Evolutionary conservation across 64 coral and sea anemone genomes (phyloP), one percentile per base, ranked within the genome.

Genomic region (Anthopleura sola): DNA sequence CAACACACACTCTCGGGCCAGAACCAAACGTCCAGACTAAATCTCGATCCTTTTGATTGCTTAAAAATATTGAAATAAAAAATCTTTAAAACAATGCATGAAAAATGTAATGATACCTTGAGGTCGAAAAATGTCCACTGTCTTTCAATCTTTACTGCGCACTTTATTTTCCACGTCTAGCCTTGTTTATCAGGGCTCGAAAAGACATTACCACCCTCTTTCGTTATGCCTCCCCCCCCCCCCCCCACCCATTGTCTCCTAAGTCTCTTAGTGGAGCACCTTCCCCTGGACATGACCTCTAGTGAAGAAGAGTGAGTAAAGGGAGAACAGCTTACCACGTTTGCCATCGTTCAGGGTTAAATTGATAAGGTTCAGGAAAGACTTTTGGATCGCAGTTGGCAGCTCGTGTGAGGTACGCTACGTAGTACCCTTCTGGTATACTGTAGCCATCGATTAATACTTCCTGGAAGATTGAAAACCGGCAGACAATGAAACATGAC

Each of bases 341-440:
- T 64, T 92, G 85, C 97, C 97, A 99, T 87, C 97, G 89, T 86
- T 99, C 93, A 24, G 97, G 97, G 31, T 92, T 80, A 86, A 99
- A 99, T 69, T 78, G 91, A 33, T 92, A 87, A 38, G 97, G 78
- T 6, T 95, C 90, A 23, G 90, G 93, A 44, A 99, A 99, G 82
- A 99, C 85, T 55, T 86, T 95, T 0, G 97, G 93, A 34, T 99
- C 97, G 60, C 87, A 90, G 86, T 99, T 99, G 34, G 97, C 92
- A 14, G 86, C 87, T 84, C 85, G 86, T 85, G 97, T 99, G 0
- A 99, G 86, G 49, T 92, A 92, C 13, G 83, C 97, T 18, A 99
- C 93, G 38, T 93, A 90, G 62, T 90, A 92, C 51, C 97, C 97
- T 54, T 89, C 60, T 20, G 93, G 97, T 37, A 99, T 87, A 58